Base-by-base conservation (phyloP, 1,140 invertebrate species). In the Aphaenogaster rudis region DNA sequence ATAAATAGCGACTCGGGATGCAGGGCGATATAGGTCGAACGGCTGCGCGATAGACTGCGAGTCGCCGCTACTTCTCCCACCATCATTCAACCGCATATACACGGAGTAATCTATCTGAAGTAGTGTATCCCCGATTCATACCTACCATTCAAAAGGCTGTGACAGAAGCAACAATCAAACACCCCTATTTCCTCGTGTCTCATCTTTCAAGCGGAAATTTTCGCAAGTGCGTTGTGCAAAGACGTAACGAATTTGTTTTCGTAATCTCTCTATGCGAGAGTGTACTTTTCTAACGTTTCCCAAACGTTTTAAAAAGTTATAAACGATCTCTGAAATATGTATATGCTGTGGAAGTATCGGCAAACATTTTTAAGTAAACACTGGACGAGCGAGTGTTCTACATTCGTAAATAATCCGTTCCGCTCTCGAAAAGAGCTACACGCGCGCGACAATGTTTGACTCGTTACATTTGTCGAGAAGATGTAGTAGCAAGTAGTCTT, bases 1-100 rank as follows among this genome's bases (percentile, higher is more conserved):
- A 81, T 81, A 81, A 81, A 81, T 81, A 81, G 79, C 36, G 39
- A 57, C 64, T 81, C 50, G 79, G 79, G 79, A 81, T 81, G 50
- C 64, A 71, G 52, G 66, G 21, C 21, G 64, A 81, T 81, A 81
- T 81, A 71, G 79, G 79, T 81, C 79, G 79, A 69, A 81, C 36
- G 79, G 39, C 64, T 81, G 64, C 64, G 78, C 64, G 78, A 81
- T 81, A 81, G 79, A 81, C 79, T 57, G 79, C 64, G 64, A 81
- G 79, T 71, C 79, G 79, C 79, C 79, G 52, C 52, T 54, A 7
- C 61, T 21, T 54, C 50, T 33, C 36, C 79, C 66, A 69, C 78
- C 64, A 21, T 11, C 52, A 9, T 71, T 71, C 79, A 45, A 69
- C 36, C 50, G 64, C 50, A 57, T 45, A 71, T 45, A 71, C 15